phyloP scores from a whole-genome alignment of 2,888 invertebrate species.

The Scaptomyza reducta region DNA sequence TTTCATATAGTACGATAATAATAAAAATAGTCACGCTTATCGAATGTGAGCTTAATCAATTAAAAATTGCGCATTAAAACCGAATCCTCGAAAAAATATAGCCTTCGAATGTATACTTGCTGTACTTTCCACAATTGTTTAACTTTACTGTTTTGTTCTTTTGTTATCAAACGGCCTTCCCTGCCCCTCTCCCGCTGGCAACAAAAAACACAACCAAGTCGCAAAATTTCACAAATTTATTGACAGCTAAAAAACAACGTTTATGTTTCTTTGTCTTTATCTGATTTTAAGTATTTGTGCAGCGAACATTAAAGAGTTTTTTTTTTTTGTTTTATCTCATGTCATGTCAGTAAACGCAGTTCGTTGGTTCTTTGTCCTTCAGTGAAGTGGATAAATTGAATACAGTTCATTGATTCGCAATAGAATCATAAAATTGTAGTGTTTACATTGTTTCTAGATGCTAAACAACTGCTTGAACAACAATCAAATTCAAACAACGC shows the following conservation, averaged over 20 bases:
- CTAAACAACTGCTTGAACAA: conserved; percentile 3
- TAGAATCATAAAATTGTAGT: conserved; percentile 51
- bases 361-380: conserved; percentile 65
- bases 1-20: conserved; percentile 24
- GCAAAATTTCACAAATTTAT: conserved; percentile 71
- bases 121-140: conserved; percentile 23
- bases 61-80: conserved; percentile 40
- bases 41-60: conserved; percentile 43
- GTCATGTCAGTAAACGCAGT: conserved; percentile 18
- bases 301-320: no score
- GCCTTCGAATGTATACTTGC: neutral
- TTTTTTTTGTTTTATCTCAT: conserved; percentile 9
- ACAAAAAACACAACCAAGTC: conserved; percentile 61
- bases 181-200: neutral
- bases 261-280: conserved; percentile 40
- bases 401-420: conserved; percentile 73
- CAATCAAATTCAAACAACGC: neutral
- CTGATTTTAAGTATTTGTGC: conserved; percentile 69
- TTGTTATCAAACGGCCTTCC: conserved; percentile 1
- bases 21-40: conserved; percentile 45
- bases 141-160: conserved; percentile 28
- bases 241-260: conserved; percentile 60
- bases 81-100: neutral
- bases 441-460: conserved; percentile 23
- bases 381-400: conserved; percentile 43